Base-by-base conservation (phyloP, 2,888 invertebrate genomes). In the Plemyria rubiginata region DNA sequence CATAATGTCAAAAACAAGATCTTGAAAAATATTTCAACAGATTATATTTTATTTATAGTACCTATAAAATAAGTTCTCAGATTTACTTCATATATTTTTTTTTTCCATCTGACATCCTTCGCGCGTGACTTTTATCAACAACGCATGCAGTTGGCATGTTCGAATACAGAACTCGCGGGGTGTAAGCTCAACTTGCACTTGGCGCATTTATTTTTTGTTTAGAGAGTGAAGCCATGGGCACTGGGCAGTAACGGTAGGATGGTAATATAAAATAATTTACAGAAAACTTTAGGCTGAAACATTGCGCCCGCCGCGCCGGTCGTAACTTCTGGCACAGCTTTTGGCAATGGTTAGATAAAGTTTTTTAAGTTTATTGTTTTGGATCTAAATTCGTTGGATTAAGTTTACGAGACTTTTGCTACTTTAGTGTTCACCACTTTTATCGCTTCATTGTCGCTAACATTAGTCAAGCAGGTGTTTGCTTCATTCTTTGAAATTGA, bases 301-400 rank as follows among this genome's bases (percentile, higher is more conserved):
- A 57, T 57, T 52, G 49, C 38, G 43, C 57, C 49, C 22, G 41
- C 57, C 65, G 54, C 40, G 50, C 50, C 58, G 63, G 36, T 60
- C 65, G 60, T 65, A 60, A 70, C 64, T 68, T 68, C 36, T 45
- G 60, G 59, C 55, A 49, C 38, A 60, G 65, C 60, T 67, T 68
- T 68, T 62, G 62, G 67, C 62, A 66, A 57, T 62, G 65, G 60
- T 50, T 50, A 51, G 51, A 55, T 59, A 62, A 68, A 68, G 64
- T 68, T 68, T 56, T 40, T 60, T 53, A 57, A 57, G 54, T 57
- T 60, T 65, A 60, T 61, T 65, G 32, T 48, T 28, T 57, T 29
- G 43, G 48, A 56, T 54, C 48, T 56, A 54, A 60, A 56, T 55
- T 32, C 52, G 48, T 52, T 50, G 36, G 13, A 54, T 41, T 36